Base-by-base conservation (phyloP, 2,797 vertebrate species). In the Pteronotus mesoamericanus region DNA sequence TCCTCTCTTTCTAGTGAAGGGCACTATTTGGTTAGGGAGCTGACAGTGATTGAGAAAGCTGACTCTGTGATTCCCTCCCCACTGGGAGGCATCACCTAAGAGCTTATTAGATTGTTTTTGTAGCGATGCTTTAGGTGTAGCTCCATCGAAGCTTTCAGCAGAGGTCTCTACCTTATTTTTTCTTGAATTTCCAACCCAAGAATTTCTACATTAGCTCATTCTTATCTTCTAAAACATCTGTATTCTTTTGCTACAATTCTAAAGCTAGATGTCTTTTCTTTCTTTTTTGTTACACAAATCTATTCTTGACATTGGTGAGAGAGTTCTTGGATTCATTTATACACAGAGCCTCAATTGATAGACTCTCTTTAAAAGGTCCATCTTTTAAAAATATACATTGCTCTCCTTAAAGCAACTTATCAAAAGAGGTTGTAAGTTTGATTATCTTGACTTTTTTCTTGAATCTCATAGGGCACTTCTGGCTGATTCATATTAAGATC, bases 11-110 rank as follows among this genome's bases (percentile, higher is more conserved):
- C 39, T 64, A 51, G 37, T 6, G 59, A 72, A 44, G 26, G 18
- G 15, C 37, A 18, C 16, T 72, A 72, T 72, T 95, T 94, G n/a
- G 0, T 94, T 82, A 96, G 93, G 96, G 83, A 96, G 89, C 29
- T 42, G 83, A 89, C 51, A 96, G 89, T 92, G 94, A 74, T 24
- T 94, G 86, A 97, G 92, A 95, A 97, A 96, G 88, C 88, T 95
- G 78, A 94, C 93, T 0, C 78, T 48, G 22, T 7, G 80, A 12
- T 34, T 71, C 11, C 26, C 39, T 69, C 46, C 48, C 46, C 68
- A 24, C 34, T 53, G 14, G 6, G 57, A 10, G 75, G 34, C 42
- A n/a, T 44, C 34, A 53, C n/a, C 3, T 26, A 72, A 53, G 72
- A 48, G 9, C 66, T n/a, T 74, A 26, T 34, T 32, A 57, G 34